Percentiles rank a stretch among this genome's conserved stretches.
Evolutionary conservation across 2,888 invertebrate genomes (phyloP).

Genomic region (Cantharis lateralis): DNA sequence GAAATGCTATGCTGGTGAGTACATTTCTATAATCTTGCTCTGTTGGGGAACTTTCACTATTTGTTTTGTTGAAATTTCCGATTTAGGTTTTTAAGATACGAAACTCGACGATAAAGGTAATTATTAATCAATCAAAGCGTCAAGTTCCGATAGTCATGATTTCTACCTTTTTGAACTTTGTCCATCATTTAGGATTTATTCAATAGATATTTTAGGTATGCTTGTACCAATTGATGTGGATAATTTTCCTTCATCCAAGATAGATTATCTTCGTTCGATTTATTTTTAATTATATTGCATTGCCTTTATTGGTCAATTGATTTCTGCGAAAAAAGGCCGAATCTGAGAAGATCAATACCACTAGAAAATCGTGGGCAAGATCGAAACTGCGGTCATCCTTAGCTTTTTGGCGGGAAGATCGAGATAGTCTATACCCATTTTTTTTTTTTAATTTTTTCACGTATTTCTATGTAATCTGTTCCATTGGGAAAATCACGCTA

Average conservation of each 20-base stretch:
- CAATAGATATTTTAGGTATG: background rate
- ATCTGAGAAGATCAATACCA: too few relatives aligned
- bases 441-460: too few relatives aligned
- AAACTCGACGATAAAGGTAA: background rate
- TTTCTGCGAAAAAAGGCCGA: too few relatives aligned
- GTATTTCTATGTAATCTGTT: too few relatives aligned
- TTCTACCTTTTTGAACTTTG: background rate
- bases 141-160: background rate
- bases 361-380: too few relatives aligned
- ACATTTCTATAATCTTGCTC: too few relatives aligned
- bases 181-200: background rate
- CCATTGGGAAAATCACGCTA: background rate
- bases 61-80: background rate
- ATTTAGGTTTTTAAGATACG: background rate
- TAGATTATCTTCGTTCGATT: background rate
- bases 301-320: background rate
- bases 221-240: too few relatives aligned
- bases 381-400: too few relatives aligned
- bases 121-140: background rate
- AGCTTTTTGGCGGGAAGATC: too few relatives aligned
- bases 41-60: too few relatives aligned
- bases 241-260: background rate
- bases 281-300: background rate
- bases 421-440: too few relatives aligned
- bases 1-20: slow-evolving; percentile 77